Percentiles rank a stretch among this genome's conserved stretches.
These are phyloP conservation scores for Cyanoliseus patagonus DNA, from an alignment of 2,113 vertebrate genomes.

Conservation along the genomic window DNA sequence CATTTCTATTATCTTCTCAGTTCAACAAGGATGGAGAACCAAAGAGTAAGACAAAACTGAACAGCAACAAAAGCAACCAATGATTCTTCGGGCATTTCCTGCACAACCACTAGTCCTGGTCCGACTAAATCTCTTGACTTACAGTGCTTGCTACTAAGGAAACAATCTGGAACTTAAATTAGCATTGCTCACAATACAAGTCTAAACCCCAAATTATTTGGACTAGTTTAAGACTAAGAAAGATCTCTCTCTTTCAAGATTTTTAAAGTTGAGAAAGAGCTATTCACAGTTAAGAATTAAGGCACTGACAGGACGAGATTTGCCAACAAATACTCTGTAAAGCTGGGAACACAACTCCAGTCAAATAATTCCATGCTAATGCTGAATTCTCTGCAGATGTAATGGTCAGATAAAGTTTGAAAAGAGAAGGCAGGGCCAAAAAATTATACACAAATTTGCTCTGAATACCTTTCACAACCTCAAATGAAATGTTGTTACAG, in stretches of 20 bases:
- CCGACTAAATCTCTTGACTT: conserved; percentile 32
- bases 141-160: conserved; percentile 36
- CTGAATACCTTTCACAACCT: neutral
- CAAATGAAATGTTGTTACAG: neutral
- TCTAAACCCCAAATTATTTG: neutral
- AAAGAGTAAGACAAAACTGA: neutral
- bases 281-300: conserved; percentile 46
- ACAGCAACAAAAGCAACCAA: neutral
- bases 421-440: neutral
- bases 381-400: neutral
- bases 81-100: neutral
- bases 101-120: neutral
- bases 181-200: conserved; percentile 29
- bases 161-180: conserved; percentile 47
- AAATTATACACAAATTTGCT: neutral
- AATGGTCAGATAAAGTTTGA: neutral
- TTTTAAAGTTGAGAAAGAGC: conserved; percentile 29
- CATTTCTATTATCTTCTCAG: neutral
- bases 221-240: neutral
- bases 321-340: neutral
- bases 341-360: conserved; percentile 14
- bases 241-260: neutral
- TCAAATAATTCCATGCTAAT: conserved; percentile 13
- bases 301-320: neutral
- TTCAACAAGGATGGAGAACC: neutral